Base-by-base conservation (phyloP, 1,140 invertebrate species). In the Drosophila sechellia region DNA sequence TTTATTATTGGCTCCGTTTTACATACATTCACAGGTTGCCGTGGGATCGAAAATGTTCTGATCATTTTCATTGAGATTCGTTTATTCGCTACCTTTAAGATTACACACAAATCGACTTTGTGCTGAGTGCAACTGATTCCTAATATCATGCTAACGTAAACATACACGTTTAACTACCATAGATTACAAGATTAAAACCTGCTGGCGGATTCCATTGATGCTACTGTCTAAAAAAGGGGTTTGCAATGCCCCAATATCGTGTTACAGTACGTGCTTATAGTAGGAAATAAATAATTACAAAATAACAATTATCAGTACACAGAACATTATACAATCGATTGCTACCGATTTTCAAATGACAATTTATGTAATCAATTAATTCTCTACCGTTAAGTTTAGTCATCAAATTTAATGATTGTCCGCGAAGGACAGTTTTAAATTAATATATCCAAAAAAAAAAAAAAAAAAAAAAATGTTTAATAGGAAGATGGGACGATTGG, bases 211-310 rank as follows among this genome's bases (percentile, higher is more conserved):
- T 31, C 31, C 8, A 31, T 31, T 31, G 25, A n/a, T 60, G 17
- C 59, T 52, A 60, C 22, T 43, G 40, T 40, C 50, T 45, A 35
- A 54, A 52, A 56, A 64, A 56, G 5, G 35, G 25, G 20, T 57
- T 11, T 40, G 43, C 50, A 34, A 39, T 55, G 63, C 42, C 63
- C 63, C 64, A 55, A 25, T 40, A 69, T 68, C 49, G 17, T 48
- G 49, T 54, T 56, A 46, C 17, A 17, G 15, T 55, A 11, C 13
- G 68, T 68, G 66, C 73, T 64, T 74, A 68, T 3, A 25, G 46
- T 65, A 72, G 13, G 34, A 72, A 87, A 83, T 83, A 87, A 86
- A 87, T 86, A 46, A 86, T 72, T 83, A 86, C 56, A 75, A 63
- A 68, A 58, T 71, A 77, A 45, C 56, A 81, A 73, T 54, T 68